Percentiles rank a stretch among this genome's conserved stretches.
Evolutionary conservation across 2,797 vertebrate genomes (phyloP).

Genomic region (Sebastes itinus): DNA sequence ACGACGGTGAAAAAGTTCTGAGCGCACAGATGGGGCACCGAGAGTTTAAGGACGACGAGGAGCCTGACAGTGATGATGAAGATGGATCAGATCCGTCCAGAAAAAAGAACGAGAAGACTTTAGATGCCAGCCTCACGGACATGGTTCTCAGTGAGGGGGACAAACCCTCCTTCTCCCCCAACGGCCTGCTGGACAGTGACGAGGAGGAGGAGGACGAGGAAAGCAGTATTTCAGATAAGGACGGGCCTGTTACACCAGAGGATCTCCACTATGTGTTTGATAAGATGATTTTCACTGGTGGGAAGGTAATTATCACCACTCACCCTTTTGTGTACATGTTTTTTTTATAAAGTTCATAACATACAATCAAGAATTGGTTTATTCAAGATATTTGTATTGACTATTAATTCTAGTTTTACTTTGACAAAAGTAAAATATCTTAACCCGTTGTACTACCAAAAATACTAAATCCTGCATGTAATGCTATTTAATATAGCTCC

Average conservation of each 20-base stretch:
- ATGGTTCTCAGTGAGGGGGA: conserved; percentile 59
- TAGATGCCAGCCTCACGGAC: conserved; percentile 57
- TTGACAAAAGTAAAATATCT: not conserved
- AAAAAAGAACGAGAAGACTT: conserved; percentile 45
- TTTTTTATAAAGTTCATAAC: not conserved
- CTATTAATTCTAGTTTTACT: not conserved
- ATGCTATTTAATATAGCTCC: not conserved
- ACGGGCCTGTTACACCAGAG: conserved; percentile 75
- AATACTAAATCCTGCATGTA: not conserved
- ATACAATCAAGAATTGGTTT: not conserved
- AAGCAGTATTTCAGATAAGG: conserved; percentile 58
- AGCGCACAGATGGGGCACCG: not conserved
- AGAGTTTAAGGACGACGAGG: conserved; percentile 42
- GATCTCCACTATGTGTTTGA: conserved; percentile 95
- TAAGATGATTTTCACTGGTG: conserved; percentile 95
- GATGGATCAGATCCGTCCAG: conserved; percentile 42
- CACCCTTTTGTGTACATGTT: not conserved
- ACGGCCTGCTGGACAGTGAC: conserved; percentile 82
- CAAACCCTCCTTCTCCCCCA: conserved; percentile 81
- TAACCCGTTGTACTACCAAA: not conserved
- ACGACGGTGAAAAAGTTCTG: not conserved
- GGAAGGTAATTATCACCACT: conserved; percentile 87
- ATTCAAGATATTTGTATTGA: not conserved
- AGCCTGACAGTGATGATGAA: conserved; percentile 62
- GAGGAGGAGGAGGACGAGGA: conserved; percentile 73